Conservation (phyloP, 2,113 vertebrate species). For the Lanius collurio region DNA sequence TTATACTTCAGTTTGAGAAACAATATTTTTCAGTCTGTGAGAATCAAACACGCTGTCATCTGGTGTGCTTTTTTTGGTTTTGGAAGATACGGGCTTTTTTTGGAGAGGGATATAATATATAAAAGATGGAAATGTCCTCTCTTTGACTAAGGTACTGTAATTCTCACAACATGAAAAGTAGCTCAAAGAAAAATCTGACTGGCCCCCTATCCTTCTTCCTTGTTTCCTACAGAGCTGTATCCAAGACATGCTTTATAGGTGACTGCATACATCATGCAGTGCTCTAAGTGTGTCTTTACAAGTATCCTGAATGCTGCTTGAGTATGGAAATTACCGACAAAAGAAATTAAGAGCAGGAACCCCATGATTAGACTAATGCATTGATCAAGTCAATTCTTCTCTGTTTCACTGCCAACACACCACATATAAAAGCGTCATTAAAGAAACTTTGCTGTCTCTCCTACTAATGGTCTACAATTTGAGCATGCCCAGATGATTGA, state of each 20-base stretch:
- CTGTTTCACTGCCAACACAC: slow-evolving; percentile 82
- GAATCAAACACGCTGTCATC: neutral
- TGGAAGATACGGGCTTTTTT: neutral
- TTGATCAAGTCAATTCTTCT: slow-evolving; percentile 84
- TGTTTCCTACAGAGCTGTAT: slow-evolving; percentile 63
- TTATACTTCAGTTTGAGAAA: neutral
- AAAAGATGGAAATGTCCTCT: slow-evolving; percentile 59
- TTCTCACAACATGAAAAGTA: slow-evolving; percentile 70
- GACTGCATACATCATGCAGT: slow-evolving; percentile 65
- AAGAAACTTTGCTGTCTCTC: slow-evolving; percentile 79
- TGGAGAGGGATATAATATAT: neutral
- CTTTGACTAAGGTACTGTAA: slow-evolving; percentile 66
- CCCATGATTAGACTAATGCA: slow-evolving; percentile 82
- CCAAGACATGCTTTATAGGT: slow-evolving; percentile 70
- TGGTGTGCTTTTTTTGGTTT: neutral
- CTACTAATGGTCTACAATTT: slow-evolving; percentile 81
- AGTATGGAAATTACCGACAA: slow-evolving; percentile 80
- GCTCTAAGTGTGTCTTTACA: slow-evolving; percentile 71
- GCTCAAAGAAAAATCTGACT: slow-evolving; percentile 66
- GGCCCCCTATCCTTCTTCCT: slow-evolving; percentile 46
- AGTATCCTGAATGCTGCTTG: slow-evolving; percentile 69
- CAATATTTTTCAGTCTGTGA: neutral
- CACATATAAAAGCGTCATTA: slow-evolving; percentile 83
- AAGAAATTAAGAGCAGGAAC: slow-evolving; percentile 83
- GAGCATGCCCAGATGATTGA: slow-evolving; percentile 79